Percentiles rank a stretch among this genome's conserved stretches.
Conservation (phyloP, 2,888 invertebrate species). For the Drosophila paucipuncta region DNA sequence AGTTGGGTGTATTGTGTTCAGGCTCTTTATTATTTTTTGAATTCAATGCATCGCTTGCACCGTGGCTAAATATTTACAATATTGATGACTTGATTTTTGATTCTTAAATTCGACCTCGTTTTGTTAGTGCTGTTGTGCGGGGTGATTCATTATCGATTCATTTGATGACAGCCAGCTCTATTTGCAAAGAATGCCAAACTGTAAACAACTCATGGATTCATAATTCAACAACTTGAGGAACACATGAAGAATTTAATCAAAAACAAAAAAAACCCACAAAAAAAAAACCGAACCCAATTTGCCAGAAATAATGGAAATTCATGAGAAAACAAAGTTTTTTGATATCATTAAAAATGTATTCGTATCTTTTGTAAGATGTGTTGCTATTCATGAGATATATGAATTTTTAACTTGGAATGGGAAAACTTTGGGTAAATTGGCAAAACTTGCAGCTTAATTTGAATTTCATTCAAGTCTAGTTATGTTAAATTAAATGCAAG, state of each 20-base stretch:
- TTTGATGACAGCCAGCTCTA: constrained; percentile 9
- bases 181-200: constrained; percentile 13
- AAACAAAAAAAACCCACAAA: neutral
- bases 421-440: constrained; percentile 6
- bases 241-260: neutral
- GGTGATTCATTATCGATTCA: constrained; percentile 20
- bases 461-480: constrained; percentile 2
- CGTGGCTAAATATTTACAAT: constrained; percentile 26
- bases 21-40: constrained; percentile 26
- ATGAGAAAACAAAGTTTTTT: neutral
- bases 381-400: neutral
- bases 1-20: constrained; percentile 17
- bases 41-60: constrained; percentile 38
- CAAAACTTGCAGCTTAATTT: constrained; percentile 8
- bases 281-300: too few relatives aligned
- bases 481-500: neutral
- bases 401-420: neutral
- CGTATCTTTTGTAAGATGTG: neutral
- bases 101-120: constrained; percentile 11
- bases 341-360: neutral
- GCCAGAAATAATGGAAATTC: neutral
- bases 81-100: constrained; percentile 21
- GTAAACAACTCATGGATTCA: constrained; percentile 6
- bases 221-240: neutral
- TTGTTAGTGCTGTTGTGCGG: neutral